Evolutionary conservation across 2,113 vertebrate species (phyloP).

Genomic region (Toxotes jaculatrix): DNA sequence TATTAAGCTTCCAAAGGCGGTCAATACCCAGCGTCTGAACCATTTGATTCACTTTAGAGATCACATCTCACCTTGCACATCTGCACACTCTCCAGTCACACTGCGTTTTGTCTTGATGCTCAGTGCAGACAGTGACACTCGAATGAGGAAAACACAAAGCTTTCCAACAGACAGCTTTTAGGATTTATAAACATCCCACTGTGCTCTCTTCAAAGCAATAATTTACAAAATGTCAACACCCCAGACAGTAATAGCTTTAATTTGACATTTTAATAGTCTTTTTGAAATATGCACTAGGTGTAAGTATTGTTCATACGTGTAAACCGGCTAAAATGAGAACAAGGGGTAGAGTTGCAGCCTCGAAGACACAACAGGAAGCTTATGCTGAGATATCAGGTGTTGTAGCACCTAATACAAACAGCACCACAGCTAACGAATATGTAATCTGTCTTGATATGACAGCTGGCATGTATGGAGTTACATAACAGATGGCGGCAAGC

Average conservation of each 20-base stretch:
- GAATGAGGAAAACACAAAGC: conserved; percentile 31
- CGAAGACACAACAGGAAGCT: not conserved
- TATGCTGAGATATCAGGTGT: not conserved
- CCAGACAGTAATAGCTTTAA: conserved; percentile 31
- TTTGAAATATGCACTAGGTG: conserved; percentile 20
- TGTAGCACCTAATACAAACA: conserved; percentile 12
- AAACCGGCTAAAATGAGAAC: conserved; percentile 9
- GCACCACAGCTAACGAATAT: not conserved
- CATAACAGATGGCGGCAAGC: conserved; percentile 48
- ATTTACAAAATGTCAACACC: conserved; percentile 40
- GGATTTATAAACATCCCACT: conserved; percentile 25
- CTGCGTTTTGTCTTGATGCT: conserved; percentile 24
- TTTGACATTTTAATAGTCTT: conserved; percentile 41
- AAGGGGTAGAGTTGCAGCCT: not conserved
- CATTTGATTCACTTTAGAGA: conserved; percentile 70
- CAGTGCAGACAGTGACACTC: conserved; percentile 8
- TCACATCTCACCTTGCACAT: conserved; percentile 66
- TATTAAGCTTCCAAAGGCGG: conserved; percentile 62
- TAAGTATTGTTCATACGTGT: conserved; percentile 13
- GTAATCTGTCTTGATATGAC: conserved; percentile 45
- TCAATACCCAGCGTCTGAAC: conserved; percentile 59
- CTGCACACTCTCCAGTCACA: conserved; percentile 38
- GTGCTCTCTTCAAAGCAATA: not conserved
- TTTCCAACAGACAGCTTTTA: conserved; percentile 13
- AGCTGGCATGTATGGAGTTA: conserved; percentile 36